phyloP scores from a whole-genome alignment of 2,888 invertebrate species.

The Branchellion lobata region DNA sequence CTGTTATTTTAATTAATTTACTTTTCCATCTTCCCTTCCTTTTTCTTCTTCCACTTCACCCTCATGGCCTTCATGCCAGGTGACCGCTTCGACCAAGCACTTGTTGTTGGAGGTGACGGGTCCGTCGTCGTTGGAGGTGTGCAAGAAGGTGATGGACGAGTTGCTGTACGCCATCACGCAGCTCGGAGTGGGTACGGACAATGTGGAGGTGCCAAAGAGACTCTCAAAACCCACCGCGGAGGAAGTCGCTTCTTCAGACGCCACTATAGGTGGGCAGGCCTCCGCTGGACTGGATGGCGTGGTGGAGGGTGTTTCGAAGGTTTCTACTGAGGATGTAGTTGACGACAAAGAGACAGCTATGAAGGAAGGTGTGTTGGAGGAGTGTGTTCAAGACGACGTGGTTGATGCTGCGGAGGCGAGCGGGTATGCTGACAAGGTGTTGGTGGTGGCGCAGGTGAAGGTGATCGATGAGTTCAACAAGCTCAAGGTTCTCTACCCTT shows the following conservation, averaged over 20 bases:
- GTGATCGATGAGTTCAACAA: slow-evolving; percentile 70
- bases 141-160: slow-evolving; percentile 71
- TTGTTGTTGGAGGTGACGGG: slow-evolving; percentile 79
- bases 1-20: too few relatives aligned
- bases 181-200: slow-evolving; percentile 55
- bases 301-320: background rate
- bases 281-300: slow-evolving; percentile 44
- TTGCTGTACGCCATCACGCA: slow-evolving; percentile 70
- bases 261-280: slow-evolving; percentile 53
- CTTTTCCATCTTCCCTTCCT: too few relatives aligned
- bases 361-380: slow-evolving; percentile 2
- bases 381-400: background rate
- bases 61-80: too few relatives aligned
- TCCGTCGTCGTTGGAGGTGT: slow-evolving; percentile 69
- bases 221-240: background rate
- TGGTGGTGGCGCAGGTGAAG: slow-evolving; percentile 70
- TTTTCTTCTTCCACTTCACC: too few relatives aligned
- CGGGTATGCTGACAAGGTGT: slow-evolving; percentile 52
- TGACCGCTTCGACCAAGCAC: slow-evolving; percentile 65
- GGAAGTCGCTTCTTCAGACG: background rate
- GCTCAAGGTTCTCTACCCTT: slow-evolving; percentile 77
- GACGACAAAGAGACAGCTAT: slow-evolving; percentile 53
- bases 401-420: slow-evolving; percentile 11
- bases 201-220: background rate
- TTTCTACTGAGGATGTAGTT: background rate